Conservation (phyloP, 2,888 invertebrate genomes). For the Cheilosia vernalis region DNA sequence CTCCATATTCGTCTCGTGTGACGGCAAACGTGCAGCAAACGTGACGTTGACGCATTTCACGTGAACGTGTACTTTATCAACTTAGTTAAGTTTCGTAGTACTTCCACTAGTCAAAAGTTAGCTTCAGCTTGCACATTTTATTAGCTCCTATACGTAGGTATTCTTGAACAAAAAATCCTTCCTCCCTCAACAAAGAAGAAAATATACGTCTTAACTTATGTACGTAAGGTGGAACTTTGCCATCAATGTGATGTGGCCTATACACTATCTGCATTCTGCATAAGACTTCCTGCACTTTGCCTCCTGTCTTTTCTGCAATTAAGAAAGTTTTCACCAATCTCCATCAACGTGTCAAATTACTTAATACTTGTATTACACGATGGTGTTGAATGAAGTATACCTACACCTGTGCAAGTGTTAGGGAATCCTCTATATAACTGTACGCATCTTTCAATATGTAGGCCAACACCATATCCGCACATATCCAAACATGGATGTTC, state of each 20-base stretch:
- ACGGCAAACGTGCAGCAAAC: too few species aligned
- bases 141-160: too few species aligned
- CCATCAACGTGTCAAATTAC: slow-evolving; percentile 60
- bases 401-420: slow-evolving; percentile 18
- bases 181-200: slow-evolving; percentile 25
- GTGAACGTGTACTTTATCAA: too few species aligned
- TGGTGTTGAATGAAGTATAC: neutral
- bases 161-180: neutral
- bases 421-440: neutral
- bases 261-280: neutral
- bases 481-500: slow-evolving; percentile 7
- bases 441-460: slow-evolving; percentile 33
- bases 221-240: slow-evolving; percentile 21
- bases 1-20: too few species aligned
- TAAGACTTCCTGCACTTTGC: slow-evolving; percentile 1
- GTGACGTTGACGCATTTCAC: too few species aligned
- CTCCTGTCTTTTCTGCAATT: slow-evolving; percentile 41
- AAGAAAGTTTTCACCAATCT: slow-evolving; percentile 60
- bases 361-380: neutral
- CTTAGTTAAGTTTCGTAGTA: too few species aligned
- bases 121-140: slow-evolving; percentile 1
- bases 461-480: slow-evolving; percentile 19
- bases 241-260: slow-evolving; percentile 29
- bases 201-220: slow-evolving; percentile 41
- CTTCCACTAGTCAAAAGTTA: neutral